phyloP scores from a whole-genome alignment of 2,113 vertebrate genomes.

The Ictidomys tridecemlineatus region DNA sequence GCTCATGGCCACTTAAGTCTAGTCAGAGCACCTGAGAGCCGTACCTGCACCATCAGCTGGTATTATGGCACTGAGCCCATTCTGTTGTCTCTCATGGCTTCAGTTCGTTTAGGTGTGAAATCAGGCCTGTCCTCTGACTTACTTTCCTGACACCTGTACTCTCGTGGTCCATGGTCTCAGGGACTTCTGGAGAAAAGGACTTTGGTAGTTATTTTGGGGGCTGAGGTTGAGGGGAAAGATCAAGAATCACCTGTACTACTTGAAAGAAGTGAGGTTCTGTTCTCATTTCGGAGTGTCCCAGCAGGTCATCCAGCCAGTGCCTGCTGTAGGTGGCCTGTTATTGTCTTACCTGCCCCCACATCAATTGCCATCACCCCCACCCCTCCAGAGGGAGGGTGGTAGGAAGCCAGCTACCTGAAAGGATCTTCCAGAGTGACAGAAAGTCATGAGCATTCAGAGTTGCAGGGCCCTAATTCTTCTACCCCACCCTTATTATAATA shows the following conservation, averaged over 20 bases:
- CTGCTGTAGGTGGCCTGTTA: neutral
- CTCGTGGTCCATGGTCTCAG: neutral
- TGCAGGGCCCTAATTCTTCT: neutral
- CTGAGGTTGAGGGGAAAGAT: neutral
- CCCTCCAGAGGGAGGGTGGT: neutral
- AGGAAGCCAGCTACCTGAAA: neutral
- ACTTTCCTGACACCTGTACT: neutral
- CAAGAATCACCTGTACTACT: neutral
- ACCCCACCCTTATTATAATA: neutral
- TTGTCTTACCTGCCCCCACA: neutral
- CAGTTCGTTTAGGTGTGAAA: conserved; percentile 30
- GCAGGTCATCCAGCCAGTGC: neutral
- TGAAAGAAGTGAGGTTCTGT: conserved; percentile 1
- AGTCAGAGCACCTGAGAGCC: neutral
- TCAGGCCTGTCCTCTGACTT: neutral
- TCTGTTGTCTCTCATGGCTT: neutral
- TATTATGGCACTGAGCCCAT: neutral
- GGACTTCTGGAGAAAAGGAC: conserved; percentile 5
- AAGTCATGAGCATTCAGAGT: neutral
- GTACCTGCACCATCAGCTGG: neutral
- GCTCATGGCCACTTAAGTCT: neutral
- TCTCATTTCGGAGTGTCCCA: neutral
- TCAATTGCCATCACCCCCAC: neutral
- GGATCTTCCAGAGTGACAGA: neutral
- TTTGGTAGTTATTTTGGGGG: neutral